Base-by-base conservation (phyloP, 2,888 invertebrate species). In the Hetaerina titia region DNA sequence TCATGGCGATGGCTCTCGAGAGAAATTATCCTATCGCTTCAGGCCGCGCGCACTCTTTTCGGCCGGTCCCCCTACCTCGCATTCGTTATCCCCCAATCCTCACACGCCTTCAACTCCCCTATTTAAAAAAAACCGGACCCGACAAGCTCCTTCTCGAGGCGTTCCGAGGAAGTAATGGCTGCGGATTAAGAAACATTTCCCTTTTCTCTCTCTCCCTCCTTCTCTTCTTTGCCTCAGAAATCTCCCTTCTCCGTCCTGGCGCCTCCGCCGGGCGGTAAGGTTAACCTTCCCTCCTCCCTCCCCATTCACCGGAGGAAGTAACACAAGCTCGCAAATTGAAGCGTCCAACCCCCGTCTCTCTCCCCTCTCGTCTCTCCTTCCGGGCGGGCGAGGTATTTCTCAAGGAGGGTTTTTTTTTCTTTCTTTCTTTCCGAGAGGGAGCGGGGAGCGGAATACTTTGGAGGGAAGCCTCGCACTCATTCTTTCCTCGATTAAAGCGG, bases 251-350 rank as follows among this genome's bases (percentile, higher is more conserved):
- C 31, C 81, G 4, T 7, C 81, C 9, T 31, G 81, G 31, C n/a
- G 69, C 69, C 69, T 45, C 45, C 45, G 45, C 45, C 4, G 45
- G 45, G 45, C 45, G 45, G 45, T 45, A 22, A 31, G 11, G 81
- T 1, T 81, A 81, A n/a, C 69, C 81, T 81, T 81, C 15, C 81
- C 25, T 25, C 81, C 25, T 2, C n/a, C 11, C 13, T 31, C 25
- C 31, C 81, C 4, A 25, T 81, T 31, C 81, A 11, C 22, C n/a
- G 22, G 81, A 81, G 81, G 81, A 81, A 81, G 81, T 81, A 81
- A 81, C 81, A 81, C 81, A 11, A 31, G 25, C 31, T 81, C 81
- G 81, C 81, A 81, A 81, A 81, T 81, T 81, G 81, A 81, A 81
- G 22, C 31, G 25, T 17, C 69, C 69, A 7, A 2, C 9, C 45